These are phyloP conservation scores for Echeneis naucrates DNA, from an alignment of 2,797 vertebrate species.

Conservation along the genomic window DNA sequence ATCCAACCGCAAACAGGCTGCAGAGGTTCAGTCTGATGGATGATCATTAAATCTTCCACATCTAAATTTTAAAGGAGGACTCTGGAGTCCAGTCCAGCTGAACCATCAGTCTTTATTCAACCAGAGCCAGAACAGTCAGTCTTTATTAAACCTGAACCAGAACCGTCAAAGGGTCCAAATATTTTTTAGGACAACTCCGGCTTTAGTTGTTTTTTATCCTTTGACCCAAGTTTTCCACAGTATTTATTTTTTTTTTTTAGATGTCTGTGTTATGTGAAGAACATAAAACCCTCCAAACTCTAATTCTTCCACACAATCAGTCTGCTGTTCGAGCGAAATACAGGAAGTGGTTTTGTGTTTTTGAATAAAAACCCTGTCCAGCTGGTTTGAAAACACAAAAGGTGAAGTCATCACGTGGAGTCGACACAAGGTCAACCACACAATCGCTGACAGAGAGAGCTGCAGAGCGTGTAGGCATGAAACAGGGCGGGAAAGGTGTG, in stretches of 20 bases:
- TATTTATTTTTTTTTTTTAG: too few relatives aligned
- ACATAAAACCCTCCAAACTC: too few relatives aligned
- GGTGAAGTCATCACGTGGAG: constrained; percentile 36
- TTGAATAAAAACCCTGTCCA: constrained; percentile 45
- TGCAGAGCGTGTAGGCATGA: constrained; percentile 3
- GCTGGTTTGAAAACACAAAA: constrained; percentile 55
- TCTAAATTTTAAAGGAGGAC: not conserved
- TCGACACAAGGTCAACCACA: constrained; percentile 57
- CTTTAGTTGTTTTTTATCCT: too few relatives aligned
- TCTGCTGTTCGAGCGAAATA: not conserved
- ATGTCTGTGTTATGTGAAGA: too few relatives aligned
- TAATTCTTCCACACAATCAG: not conserved
- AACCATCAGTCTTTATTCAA: too few relatives aligned
- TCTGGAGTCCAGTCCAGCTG: not conserved
- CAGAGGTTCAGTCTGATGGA: too few relatives aligned
- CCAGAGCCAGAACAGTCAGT: too few relatives aligned
- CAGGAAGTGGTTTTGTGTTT: constrained; percentile 32
- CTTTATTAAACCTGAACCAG: too few relatives aligned
- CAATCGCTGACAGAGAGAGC: not conserved
- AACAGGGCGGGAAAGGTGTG: constrained; percentile 15
- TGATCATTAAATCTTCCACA: not conserved
- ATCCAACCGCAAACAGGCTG: too few relatives aligned
- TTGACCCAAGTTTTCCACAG: too few relatives aligned
- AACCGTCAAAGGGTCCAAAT: too few relatives aligned
- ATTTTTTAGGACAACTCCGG: too few relatives aligned